Percentiles rank a stretch among this genome's conserved stretches.
Evolutionary conservation across 2,113 vertebrate genomes (phyloP).

Genomic region (Oophaga pumilio): DNA sequence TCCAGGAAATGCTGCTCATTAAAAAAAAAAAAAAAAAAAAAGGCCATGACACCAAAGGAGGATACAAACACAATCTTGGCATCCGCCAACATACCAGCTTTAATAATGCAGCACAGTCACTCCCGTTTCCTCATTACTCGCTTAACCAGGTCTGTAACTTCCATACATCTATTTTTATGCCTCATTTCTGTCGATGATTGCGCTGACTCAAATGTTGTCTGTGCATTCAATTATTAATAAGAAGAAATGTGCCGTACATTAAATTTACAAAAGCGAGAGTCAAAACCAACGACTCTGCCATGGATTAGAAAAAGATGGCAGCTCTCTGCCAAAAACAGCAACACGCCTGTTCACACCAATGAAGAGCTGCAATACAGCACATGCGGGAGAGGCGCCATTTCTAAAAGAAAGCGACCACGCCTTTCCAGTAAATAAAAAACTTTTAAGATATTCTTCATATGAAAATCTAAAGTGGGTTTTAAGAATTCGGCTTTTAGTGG

Average conservation of each 20-base stretch:
- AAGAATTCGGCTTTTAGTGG: too few relatives aligned
- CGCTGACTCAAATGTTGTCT: not conserved
- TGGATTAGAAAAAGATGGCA: not conserved
- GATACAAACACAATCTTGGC: too few relatives aligned
- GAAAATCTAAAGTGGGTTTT: too few relatives aligned
- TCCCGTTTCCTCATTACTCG: not conserved
- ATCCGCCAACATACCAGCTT: not conserved
- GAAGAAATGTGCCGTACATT: not conserved
- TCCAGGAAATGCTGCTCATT: not conserved
- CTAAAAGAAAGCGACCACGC: too few relatives aligned
- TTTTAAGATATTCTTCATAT: too few relatives aligned
- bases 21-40: not conserved
- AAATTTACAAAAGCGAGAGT: not conserved
- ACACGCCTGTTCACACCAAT: not conserved
- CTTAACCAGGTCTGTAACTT: slow-evolving; percentile 26
- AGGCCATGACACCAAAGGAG: not conserved
- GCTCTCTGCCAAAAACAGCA: not conserved
- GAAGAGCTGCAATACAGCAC: not conserved
- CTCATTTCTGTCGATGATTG: not conserved
- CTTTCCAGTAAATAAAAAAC: too few relatives aligned
- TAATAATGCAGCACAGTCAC: not conserved
- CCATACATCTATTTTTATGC: slow-evolving; percentile 6
- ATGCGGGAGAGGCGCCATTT: not conserved
- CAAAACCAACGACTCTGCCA: not conserved
- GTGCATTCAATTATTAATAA: slow-evolving; percentile 41